Base-by-base conservation (phyloP, 1,140 invertebrate species). In the Aphis craccivora region DNA sequence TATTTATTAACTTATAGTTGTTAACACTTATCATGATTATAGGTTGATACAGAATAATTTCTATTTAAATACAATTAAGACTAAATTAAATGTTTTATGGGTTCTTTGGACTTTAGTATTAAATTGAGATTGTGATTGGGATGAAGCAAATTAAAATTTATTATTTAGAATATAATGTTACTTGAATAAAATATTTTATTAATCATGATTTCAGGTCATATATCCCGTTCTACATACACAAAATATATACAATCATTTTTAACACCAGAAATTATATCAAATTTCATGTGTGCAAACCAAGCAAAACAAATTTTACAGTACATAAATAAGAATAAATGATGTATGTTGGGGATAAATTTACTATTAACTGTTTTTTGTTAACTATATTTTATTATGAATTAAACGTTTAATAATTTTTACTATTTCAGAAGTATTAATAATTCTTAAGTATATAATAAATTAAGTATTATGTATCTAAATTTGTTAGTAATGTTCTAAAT, bases 231-330 rank as follows among this genome's bases (percentile, higher is more conserved):
- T 14, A 91, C 89, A 40, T 91, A 91, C 48, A 67, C 55, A 43
- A 91, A 76, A 76, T 91, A 91, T n/a, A 30, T 91, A 25, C 35
- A 25, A 40, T 45, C 55, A 30, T 43, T 76, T 11, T 67, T 91
- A 67, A 91, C 90, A n/a, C 40, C 40, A 45, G 84, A 86, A 30
- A 9, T 67, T 43, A 5, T 40, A 81, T 18, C 35, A 40, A 91
- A 48, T 35, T 91, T 67, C 35, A 91, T 91, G 60, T 91, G 60
- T 35, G 90, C 90, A 2, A 91, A 91, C 18, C 18, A 76, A 91
- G 90, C 90, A 67, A 76, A 45, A 76, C 30, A 43, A 76, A 91
- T 91, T n/a, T 83, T 83, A 83, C 30, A 76, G 14, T 76, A 76
- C 14, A 18, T 76, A 76, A 76, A 76, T 35, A 76, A 76, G n/a